Conservation (phyloP, 2,113 vertebrate genomes). For the Urocolius indicus region DNA sequence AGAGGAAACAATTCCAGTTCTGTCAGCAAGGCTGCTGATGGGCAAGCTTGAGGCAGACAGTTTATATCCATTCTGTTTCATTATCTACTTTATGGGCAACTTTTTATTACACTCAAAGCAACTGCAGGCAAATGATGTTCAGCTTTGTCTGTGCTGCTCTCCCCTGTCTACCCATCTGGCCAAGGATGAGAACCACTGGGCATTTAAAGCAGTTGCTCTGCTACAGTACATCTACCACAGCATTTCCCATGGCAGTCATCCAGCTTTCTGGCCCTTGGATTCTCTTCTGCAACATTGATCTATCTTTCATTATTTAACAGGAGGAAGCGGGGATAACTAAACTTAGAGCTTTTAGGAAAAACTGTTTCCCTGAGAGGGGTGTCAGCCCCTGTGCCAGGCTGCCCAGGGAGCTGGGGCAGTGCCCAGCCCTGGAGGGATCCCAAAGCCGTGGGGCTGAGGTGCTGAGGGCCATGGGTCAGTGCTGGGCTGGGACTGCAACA, state of each 20-base stretch:
- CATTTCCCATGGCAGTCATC: neutral
- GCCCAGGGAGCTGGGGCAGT: too few relatives aligned
- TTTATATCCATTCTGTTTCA: neutral
- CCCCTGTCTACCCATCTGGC: neutral
- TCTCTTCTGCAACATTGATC: neutral
- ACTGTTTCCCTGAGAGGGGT: too few relatives aligned
- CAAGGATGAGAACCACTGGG: neutral
- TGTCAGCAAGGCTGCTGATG: fast-evolving
- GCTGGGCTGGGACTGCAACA: too few relatives aligned
- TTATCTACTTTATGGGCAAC: neutral
- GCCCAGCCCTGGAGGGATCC: too few relatives aligned
- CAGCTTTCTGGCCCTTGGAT: neutral
- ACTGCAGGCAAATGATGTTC: neutral
- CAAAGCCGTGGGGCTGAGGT: too few relatives aligned
- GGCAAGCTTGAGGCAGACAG: neutral
- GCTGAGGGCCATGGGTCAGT: too few relatives aligned
- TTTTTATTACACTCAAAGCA: neutral
- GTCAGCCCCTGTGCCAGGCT: too few relatives aligned
- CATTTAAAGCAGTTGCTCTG: neutral
- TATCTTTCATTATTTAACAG: neutral
- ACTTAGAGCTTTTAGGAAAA: too few relatives aligned
- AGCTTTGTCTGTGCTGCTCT: neutral
- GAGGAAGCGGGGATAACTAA: neutral
- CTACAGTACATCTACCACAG: neutral
- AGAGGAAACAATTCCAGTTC: neutral